Evolutionary conservation across 2,797 vertebrate genomes (phyloP), one percentile per base, ranked within the genome.

Genomic region (Sebastes wilsoni): DNA sequence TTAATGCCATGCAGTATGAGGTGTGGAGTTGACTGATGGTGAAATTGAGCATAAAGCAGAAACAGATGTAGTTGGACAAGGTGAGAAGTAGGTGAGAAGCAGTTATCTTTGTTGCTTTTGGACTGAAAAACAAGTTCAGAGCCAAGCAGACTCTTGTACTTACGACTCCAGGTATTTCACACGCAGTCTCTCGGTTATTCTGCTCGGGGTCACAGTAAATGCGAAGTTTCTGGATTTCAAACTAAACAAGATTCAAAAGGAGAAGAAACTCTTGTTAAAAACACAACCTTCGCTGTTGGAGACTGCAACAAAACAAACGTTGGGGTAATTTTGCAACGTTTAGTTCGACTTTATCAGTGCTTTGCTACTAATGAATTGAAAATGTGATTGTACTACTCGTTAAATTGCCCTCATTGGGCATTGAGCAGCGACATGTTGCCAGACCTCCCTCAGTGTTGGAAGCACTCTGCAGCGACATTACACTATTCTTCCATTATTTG

Each of bases 161-260:
- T 92, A 99, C 98, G 93, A 97, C 96, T 96, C 97, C 97, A 4
- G 98, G 97, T 93, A 99, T 97, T 94, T 99, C 98, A 95, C 98
- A 99, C 1, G 97, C 97, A 18, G 97, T 98, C 93, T 99, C 98
- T 61, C 98, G 92, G 74, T 90, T 96, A 72, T 98, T 99, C 94
- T 99, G 98, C 91, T 98, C 98, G 32, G 98, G 98, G 85, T 99
- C 97, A 93, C 98, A 99, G 93, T 99, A 99, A 93, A 99, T 99
- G 81, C 98, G 93, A 71, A 99, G 93, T 88, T 99, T 99, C 93
- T 99, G 98, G 86, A 99, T 90, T 92, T 98, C 98, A 94, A 99
- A 99, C 98, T 99, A 65, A 70, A 85, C 0, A 88, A 66, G 74
- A 66, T 34, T 34, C 16, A 23, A 42, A 72, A 54, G 76, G 13